Conservation (phyloP, 2,797 vertebrate genomes). For the Gorsachius magnificus region DNA sequence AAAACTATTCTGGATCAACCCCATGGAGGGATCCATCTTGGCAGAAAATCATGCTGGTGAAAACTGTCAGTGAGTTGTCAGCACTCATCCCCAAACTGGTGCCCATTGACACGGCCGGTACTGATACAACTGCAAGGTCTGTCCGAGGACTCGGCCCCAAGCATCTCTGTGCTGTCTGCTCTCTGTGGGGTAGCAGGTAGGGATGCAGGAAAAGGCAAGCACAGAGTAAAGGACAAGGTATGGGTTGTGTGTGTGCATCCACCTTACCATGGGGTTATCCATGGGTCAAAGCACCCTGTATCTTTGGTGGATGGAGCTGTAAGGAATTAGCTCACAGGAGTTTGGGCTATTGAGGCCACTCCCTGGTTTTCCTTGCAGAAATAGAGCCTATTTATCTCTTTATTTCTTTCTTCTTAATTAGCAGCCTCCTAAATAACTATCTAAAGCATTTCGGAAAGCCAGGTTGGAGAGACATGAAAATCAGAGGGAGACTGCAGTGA, state of each 20-base stretch:
- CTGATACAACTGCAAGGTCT: not conserved
- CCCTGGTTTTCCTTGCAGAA: not conserved
- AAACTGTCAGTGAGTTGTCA: not conserved
- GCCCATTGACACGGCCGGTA: not conserved
- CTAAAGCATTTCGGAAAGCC: constrained; percentile 26
- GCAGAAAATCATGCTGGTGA: not conserved
- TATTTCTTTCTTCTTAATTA: not conserved
- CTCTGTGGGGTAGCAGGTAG: not conserved
- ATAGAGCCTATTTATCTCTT: not conserved
- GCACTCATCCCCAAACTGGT: not conserved
- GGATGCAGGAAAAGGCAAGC: not conserved
- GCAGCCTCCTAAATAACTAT: not conserved
- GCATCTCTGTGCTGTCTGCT: not conserved
- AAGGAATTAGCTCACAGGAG: not conserved
- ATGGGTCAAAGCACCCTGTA: not conserved
- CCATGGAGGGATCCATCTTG: not conserved
- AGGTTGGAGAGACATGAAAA: not conserved
- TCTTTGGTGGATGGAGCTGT: not conserved
- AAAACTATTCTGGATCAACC: not conserved
- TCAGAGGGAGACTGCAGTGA: not conserved
- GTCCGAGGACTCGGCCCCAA: not conserved
- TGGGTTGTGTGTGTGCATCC: not conserved
- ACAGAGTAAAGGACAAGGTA: not conserved
- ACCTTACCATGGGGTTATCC: not conserved
- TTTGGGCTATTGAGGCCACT: not conserved